Evolutionary conservation across 2,888 invertebrate genomes (phyloP).

Genomic region (Cynaeus angustus): DNA sequence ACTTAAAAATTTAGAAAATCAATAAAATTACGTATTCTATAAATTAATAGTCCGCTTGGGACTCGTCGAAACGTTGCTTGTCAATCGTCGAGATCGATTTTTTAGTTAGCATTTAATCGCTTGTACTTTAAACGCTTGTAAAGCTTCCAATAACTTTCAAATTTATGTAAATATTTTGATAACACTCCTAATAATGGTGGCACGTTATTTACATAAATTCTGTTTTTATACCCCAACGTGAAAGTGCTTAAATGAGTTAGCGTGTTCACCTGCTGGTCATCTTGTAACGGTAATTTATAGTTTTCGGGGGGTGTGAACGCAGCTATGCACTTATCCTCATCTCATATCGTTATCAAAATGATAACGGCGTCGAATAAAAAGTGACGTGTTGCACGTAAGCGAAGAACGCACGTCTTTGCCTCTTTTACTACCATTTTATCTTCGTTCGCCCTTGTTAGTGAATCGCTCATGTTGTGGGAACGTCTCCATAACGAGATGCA

Average conservation of each 20-base stretch:
- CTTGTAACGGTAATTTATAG: conserved; percentile 49
- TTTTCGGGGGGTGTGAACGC: conserved; percentile 57
- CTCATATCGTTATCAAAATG: conserved; percentile 57
- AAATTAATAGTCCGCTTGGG: neutral
- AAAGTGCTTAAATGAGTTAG: conserved; percentile 46
- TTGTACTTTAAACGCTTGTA: conserved; percentile 36
- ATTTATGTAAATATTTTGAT: conserved; percentile 52
- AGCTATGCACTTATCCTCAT: conserved; percentile 57
- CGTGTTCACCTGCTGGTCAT: conserved; percentile 44
- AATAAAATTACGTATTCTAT: conserved; percentile 17
- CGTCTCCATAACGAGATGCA: conserved; percentile 19
- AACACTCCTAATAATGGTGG: conserved; percentile 47
- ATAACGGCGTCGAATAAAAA: conserved; percentile 59
- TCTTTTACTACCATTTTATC: conserved; percentile 45
- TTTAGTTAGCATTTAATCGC: conserved; percentile 20
- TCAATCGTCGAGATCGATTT: no score
- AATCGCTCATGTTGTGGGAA: conserved; percentile 36
- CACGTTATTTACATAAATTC: conserved; percentile 50
- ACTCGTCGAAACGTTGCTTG: neutral
- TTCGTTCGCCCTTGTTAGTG: conserved; percentile 27
- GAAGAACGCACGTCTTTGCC: conserved; percentile 20
- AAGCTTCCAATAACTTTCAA: conserved; percentile 46
- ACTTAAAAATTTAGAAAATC: no score
- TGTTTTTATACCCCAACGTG: conserved; percentile 44
- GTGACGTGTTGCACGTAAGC: conserved; percentile 36